phyloP scores from a whole-genome alignment of 2,888 invertebrate genomes.

The Pseudoips prasinana region DNA sequence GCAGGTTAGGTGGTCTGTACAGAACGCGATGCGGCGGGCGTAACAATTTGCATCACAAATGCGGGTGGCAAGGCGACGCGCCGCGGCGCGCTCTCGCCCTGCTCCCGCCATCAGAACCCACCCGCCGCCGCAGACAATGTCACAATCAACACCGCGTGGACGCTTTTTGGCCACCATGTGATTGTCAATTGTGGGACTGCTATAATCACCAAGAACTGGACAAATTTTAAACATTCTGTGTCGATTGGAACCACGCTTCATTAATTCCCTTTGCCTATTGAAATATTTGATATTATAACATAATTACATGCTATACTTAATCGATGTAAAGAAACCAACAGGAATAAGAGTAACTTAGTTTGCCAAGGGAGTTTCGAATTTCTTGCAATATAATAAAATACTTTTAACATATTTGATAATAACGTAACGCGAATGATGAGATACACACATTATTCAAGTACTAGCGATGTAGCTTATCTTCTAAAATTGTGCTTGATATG shows the following conservation, averaged over 20 bases:
- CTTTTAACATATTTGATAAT: too few species aligned
- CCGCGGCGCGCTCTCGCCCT: conserved; percentile 42
- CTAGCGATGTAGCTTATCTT: conserved; percentile 8
- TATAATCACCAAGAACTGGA: conserved; percentile 55
- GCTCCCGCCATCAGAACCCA: conserved; percentile 17
- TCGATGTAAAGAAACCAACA: too few species aligned
- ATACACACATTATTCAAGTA: too few species aligned
- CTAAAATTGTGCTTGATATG: conserved; percentile 38
- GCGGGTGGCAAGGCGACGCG: conserved; percentile 63
- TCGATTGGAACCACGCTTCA: too few species aligned
- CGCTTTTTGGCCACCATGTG: conserved; percentile 75
- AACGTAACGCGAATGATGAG: too few species aligned
- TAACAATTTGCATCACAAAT: conserved; percentile 71
- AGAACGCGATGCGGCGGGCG: conserved; percentile 59
- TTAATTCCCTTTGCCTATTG: too few species aligned
- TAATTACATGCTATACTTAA: too few species aligned
- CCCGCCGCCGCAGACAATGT: conserved; percentile 67
- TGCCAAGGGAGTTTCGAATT: too few species aligned
- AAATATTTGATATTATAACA: too few species aligned
- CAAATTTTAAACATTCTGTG: conserved; percentile 30
- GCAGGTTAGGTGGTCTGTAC: conserved; percentile 71
- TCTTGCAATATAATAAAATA: too few species aligned
- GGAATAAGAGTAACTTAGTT: too few species aligned
- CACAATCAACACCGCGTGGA: conserved; percentile 79
- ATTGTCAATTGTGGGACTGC: conserved; percentile 73